Percentiles rank a stretch among this genome's conserved stretches.
phyloP scores from a whole-genome alignment of 2,888 invertebrate species.

The Theretra japonica region DNA sequence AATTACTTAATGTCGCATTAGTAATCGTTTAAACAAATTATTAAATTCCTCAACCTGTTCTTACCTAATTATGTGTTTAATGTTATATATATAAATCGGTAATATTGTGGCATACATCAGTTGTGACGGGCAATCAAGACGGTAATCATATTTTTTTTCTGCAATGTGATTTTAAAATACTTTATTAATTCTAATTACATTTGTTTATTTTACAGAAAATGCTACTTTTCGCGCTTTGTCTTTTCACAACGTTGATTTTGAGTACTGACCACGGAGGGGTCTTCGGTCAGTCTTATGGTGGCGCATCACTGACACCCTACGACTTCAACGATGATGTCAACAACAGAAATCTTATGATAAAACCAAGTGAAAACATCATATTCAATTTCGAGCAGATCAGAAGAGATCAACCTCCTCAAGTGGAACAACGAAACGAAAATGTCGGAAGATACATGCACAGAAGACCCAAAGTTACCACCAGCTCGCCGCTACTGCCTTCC shows the following conservation, averaged over 20 bases:
- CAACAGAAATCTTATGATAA: slow-evolving; percentile 36
- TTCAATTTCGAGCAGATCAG: slow-evolving; percentile 57
- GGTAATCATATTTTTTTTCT: neutral
- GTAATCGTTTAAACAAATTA: neutral
- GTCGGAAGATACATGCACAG: slow-evolving; percentile 53
- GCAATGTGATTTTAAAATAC: neutral
- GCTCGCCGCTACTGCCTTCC: slow-evolving; percentile 40
- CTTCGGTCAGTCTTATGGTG: neutral
- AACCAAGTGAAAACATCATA: slow-evolving; percentile 49
- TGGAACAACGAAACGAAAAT: slow-evolving; percentile 58
- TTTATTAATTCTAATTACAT: too few relatives aligned
- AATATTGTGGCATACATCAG: neutral
- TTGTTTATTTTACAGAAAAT: slow-evolving; percentile 48
- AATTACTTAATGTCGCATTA: slow-evolving; percentile 19
- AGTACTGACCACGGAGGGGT: slow-evolving; percentile 39
- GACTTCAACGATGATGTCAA: slow-evolving; percentile 44
- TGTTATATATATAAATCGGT: slow-evolving; percentile 19
- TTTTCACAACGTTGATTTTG: slow-evolving; percentile 45
- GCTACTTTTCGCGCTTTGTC: slow-evolving; percentile 41
- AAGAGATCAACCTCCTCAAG: slow-evolving; percentile 52
- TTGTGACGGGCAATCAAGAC: neutral
- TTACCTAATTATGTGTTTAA: slow-evolving; percentile 10
- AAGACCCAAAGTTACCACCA: slow-evolving; percentile 45
- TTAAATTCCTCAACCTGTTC: slow-evolving; percentile 18
- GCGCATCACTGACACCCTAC: slow-evolving; percentile 31